Conservation (phyloP, 2,113 vertebrate genomes). For the Heterotis niloticus region DNA sequence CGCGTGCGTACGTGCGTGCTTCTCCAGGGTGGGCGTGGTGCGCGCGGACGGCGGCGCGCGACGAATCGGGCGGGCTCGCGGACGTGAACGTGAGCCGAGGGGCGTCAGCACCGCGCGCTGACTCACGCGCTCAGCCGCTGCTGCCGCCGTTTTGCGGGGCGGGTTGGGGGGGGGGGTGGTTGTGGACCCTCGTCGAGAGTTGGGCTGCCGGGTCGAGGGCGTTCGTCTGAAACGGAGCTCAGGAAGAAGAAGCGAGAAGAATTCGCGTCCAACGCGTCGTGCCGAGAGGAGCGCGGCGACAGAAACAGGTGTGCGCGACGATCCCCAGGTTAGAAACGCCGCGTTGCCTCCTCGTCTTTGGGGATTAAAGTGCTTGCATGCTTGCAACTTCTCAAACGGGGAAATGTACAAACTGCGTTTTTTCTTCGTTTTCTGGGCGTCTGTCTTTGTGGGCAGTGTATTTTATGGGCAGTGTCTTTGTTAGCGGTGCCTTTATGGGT, state of each 20-base stretch:
- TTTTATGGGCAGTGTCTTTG: no score
- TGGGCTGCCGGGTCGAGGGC: background rate
- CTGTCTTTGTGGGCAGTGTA: no score
- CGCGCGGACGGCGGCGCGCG: background rate
- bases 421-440: background rate
- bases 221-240: background rate
- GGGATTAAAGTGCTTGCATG: background rate
- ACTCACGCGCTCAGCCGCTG: constrained; percentile 1
- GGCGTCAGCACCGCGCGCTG: constrained; percentile 4
- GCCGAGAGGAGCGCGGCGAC: background rate
- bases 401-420: background rate
- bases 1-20: background rate
- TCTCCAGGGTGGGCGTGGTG: constrained; percentile 13
- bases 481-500: no score
- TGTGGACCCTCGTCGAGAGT: background rate
- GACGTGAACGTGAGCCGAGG: constrained; percentile 17
- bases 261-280: no score
- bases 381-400: background rate
- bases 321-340: constrained; percentile 29
- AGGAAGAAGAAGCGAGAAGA: background rate
- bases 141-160: no score
- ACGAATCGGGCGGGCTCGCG: constrained; percentile 1
- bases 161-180: no score
- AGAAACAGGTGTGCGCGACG: constrained; percentile 31
- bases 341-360: background rate